Percentiles rank a stretch among this genome's conserved stretches.
Evolutionary conservation across 2,888 invertebrate species (phyloP).

Genomic region (Galeopsomyia nigrocyanea): DNA sequence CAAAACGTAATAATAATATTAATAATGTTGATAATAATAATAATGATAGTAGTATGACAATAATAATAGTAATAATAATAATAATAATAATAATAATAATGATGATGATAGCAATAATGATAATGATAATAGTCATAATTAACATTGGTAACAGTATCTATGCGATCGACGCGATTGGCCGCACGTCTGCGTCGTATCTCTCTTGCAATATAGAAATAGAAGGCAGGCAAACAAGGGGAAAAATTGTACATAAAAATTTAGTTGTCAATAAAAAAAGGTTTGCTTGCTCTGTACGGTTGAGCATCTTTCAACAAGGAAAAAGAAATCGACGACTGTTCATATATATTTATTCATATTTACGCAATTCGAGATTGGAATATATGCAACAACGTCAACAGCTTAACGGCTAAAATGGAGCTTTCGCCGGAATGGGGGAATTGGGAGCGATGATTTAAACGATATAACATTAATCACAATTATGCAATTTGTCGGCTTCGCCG

Average conservation of each 20-base stretch:
- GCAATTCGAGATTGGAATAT: conserved; percentile 63
- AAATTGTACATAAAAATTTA: conserved; percentile 50
- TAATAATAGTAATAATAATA: conserved; percentile 53
- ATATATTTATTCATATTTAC: conserved; percentile 53
- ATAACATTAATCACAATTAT: conserved; percentile 68
- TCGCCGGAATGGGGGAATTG: conserved; percentile 34
- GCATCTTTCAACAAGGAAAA: conserved; percentile 49
- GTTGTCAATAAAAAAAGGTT: conserved; percentile 30
- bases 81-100: conserved; percentile 56
- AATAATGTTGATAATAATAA: conserved; percentile 55
- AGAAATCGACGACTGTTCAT: conserved; percentile 51
- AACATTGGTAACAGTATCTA: conserved; percentile 65
- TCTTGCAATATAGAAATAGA: conserved; percentile 48
- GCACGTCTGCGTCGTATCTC: conserved; percentile 50
- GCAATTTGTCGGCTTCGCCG: conserved; percentile 60
- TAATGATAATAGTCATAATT: conserved; percentile 59
- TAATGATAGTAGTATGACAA: not conserved
- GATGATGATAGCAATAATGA: conserved; percentile 59
- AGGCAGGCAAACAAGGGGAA: conserved; percentile 56
- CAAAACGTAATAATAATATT: conserved; percentile 52
- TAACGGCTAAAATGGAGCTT: conserved; percentile 61
- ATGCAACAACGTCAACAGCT: conserved; percentile 67
- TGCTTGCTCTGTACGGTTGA: not conserved
- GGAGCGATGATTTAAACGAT: conserved; percentile 62
- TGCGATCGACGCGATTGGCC: conserved; percentile 52